These are phyloP conservation scores for Saccostrea glomerata DNA, from an alignment of 1,140 invertebrate species.

Conservation along the genomic window DNA sequence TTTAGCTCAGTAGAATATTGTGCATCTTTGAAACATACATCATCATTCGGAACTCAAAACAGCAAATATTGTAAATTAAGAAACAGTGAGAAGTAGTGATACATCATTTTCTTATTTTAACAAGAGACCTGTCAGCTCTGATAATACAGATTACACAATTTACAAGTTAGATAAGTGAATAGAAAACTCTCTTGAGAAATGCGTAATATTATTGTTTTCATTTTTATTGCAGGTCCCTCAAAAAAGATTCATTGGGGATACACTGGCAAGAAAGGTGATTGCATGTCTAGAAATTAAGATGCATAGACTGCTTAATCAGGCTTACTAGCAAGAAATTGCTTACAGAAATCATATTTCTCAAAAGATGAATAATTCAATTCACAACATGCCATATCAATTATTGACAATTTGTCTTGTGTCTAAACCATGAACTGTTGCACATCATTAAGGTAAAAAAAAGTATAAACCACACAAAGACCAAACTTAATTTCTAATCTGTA, in stretches of 20 bases:
- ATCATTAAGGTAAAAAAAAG: neutral
- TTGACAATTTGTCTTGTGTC: neutral
- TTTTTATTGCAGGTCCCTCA: neutral
- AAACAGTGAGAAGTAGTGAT: neutral
- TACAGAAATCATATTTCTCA: neutral
- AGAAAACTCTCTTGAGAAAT: neutral
- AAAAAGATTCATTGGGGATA: slow-evolving; percentile 24
- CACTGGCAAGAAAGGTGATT: slow-evolving; percentile 4
- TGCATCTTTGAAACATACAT: neutral
- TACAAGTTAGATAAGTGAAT: neutral
- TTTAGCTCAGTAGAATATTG: too few species aligned
- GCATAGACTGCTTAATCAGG: neutral
- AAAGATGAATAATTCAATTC: neutral
- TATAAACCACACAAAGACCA: neutral
- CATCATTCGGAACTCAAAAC: neutral
- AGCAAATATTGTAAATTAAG: neutral
- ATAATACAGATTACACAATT: neutral
- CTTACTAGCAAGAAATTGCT: neutral
- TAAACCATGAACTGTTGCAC: neutral
- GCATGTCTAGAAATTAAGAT: neutral
- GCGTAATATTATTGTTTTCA: neutral
- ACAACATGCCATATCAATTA: neutral
- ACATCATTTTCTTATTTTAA: too few species aligned
- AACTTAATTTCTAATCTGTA: too few species aligned
- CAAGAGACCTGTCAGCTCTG: neutral